Conservation (phyloP, 2,888 invertebrate species). For the Therioaphis trifolii region DNA sequence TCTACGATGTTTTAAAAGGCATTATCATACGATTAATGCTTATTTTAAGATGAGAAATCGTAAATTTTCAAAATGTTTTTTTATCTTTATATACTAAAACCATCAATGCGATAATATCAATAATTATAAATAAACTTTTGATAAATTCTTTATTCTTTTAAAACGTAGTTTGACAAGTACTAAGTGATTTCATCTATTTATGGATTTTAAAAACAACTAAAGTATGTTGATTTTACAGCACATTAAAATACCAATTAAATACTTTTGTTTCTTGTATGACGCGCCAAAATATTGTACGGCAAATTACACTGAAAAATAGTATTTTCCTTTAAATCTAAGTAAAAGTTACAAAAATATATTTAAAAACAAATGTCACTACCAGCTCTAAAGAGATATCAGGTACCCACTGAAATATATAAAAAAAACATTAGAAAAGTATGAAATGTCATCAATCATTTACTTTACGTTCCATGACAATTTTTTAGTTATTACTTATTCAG, state of each 20-base stretch:
- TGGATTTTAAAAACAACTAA: constrained; percentile 15
- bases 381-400: no score
- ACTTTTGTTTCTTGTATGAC: background rate
- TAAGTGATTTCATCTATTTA: constrained; percentile 42
- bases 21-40: no score
- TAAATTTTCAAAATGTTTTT: no score
- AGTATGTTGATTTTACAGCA: constrained; percentile 40
- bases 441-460: background rate
- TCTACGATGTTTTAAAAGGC: no score
- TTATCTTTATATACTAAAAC: background rate
- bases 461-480: background rate
- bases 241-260: constrained; percentile 41
- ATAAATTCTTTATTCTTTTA: background rate
- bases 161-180: constrained; percentile 32
- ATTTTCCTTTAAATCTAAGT: constrained; percentile 41
- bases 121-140: background rate
- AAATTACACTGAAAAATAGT: constrained; percentile 44
- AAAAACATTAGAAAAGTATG: background rate
- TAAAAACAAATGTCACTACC: background rate
- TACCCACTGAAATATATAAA: background rate
- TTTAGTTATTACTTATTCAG: background rate
- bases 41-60: no score
- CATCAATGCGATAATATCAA: background rate
- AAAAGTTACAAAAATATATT: constrained; percentile 2
- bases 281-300: constrained; percentile 43